Evolutionary conservation across 2,113 vertebrate species (phyloP).

Genomic region (Gopherus flavomarginatus): DNA sequence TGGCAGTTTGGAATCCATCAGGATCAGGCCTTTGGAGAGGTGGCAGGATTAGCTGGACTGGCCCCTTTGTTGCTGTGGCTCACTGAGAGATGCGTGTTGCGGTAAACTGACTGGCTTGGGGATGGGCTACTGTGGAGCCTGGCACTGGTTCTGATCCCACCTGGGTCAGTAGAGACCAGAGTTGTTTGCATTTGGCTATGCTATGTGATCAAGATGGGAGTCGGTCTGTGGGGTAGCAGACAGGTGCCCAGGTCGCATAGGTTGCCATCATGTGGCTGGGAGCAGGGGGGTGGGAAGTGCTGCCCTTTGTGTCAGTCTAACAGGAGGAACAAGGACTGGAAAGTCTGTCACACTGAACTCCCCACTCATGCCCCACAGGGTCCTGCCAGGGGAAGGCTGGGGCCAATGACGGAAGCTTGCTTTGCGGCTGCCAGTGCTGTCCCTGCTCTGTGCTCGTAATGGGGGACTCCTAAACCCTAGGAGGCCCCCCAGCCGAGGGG

Average conservation of each 20-base stretch:
- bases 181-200: neutral
- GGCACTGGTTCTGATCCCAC: neutral
- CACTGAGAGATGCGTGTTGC: too few relatives aligned
- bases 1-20: neutral
- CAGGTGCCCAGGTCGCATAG: neutral
- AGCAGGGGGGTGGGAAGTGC: too few relatives aligned
- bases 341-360: too few relatives aligned
- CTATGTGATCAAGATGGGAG: neutral
- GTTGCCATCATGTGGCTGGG: neutral
- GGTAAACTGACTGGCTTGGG: neutral
- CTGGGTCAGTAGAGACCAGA: too few relatives aligned
- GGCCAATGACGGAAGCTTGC: neutral
- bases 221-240: neutral
- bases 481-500: neutral
- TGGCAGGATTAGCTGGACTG: neutral
- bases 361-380: neutral
- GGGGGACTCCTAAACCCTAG: neutral
- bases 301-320: neutral
- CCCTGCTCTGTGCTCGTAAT: neutral
- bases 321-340: neutral
- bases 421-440: neutral
- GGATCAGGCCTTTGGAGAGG: neutral
- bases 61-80: neutral
- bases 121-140: neutral
- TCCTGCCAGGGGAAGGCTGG: neutral